phyloP scores from a whole-genome alignment of 2,113 vertebrate species.

The Willisornis vidua region DNA sequence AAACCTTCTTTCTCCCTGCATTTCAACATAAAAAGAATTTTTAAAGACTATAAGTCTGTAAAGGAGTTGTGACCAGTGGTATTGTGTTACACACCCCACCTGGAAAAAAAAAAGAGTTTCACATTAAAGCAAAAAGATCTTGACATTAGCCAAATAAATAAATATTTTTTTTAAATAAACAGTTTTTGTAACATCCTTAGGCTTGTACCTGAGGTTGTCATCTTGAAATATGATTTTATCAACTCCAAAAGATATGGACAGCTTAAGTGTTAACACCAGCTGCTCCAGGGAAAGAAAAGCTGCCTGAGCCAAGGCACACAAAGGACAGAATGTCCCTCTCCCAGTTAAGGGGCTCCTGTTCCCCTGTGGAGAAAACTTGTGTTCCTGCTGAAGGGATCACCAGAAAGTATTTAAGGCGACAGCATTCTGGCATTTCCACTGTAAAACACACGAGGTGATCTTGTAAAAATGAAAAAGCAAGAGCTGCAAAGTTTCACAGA shows the following conservation, averaged over 20 bases:
- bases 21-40: background rate
- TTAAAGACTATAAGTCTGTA: background rate
- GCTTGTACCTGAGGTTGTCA: background rate
- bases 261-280: background rate
- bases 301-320: background rate
- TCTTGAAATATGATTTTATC: background rate
- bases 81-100: background rate
- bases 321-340: background rate
- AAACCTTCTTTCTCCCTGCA: background rate
- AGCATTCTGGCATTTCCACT: background rate
- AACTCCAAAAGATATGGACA: background rate
- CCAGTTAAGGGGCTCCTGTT: background rate
- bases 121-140: background rate
- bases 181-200: background rate
- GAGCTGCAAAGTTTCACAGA: background rate
- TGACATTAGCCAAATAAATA: background rate
- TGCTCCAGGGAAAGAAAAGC: background rate
- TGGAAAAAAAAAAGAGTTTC: background rate
- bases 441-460: background rate
- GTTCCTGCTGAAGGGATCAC: background rate
- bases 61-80: background rate
- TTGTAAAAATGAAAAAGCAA: background rate
- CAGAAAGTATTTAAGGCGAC: background rate
- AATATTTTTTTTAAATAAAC: no score
- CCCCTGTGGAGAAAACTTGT: rapidly evolving